These are phyloP conservation scores for Eremophila alpestris DNA, from an alignment of 2,797 vertebrate genomes.

Conservation along the genomic window DNA sequence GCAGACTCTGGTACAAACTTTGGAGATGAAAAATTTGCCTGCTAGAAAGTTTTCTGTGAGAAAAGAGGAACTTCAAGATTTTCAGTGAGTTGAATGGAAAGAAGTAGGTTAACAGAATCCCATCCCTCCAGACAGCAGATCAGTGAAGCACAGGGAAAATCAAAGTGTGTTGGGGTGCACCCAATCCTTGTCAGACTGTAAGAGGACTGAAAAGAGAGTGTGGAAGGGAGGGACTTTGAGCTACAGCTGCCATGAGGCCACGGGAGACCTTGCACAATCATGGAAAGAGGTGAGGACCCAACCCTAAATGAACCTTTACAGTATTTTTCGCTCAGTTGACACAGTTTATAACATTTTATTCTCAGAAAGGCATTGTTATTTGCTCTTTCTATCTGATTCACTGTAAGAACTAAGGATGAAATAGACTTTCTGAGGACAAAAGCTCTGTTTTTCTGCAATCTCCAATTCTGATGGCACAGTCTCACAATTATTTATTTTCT, in stretches of 20 bases:
- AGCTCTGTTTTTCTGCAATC: not conserved
- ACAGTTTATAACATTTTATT: not conserved
- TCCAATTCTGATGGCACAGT: not conserved
- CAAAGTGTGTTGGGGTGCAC: not conserved
- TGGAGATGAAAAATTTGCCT: not conserved
- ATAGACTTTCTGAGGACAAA: not conserved
- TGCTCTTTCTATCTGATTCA: not conserved
- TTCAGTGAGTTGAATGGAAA: not conserved
- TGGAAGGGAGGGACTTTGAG: not conserved
- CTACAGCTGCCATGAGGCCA: not conserved
- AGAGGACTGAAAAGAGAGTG: not conserved
- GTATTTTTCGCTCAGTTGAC: not conserved
- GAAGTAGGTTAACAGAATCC: not conserved
- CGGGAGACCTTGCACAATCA: not conserved
- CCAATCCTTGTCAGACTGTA: not conserved
- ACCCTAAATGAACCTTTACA: not conserved
- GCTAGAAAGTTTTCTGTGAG: not conserved
- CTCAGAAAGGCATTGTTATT: not conserved
- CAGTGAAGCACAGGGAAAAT: not conserved
- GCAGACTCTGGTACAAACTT: not conserved
- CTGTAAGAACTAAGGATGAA: not conserved
- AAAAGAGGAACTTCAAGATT: not conserved
- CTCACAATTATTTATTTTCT: not conserved
- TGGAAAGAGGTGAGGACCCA: not conserved
- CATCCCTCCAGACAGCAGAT: not conserved